phyloP scores from a whole-genome alignment of 2,888 invertebrate species.

The Volucella bombylans region DNA sequence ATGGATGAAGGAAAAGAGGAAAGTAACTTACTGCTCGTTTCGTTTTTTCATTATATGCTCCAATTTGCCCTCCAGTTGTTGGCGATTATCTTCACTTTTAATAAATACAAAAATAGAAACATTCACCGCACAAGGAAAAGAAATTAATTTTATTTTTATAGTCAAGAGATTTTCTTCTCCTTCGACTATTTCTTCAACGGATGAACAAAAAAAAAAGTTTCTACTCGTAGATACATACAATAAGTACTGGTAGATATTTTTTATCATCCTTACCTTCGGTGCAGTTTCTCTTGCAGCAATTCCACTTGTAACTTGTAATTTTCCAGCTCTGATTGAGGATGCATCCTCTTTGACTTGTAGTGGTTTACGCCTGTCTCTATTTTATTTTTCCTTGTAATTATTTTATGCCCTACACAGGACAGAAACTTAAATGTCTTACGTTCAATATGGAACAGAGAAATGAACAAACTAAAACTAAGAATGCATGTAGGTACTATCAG shows the following conservation, averaged over 20 bases:
- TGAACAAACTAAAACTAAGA: slow-evolving; percentile 58
- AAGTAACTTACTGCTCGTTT: slow-evolving; percentile 83
- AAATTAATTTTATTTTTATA: slow-evolving; percentile 67
- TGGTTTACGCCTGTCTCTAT: slow-evolving; percentile 17
- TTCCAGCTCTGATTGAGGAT: slow-evolving; percentile 81
- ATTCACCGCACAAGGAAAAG: slow-evolving; percentile 33
- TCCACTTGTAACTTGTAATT: slow-evolving; percentile 82
- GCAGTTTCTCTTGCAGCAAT: slow-evolving; percentile 81
- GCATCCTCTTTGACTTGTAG: slow-evolving; percentile 76
- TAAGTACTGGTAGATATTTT: slow-evolving; percentile 9
- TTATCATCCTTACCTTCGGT: slow-evolving; percentile 78
- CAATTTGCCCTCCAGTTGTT: slow-evolving; percentile 84
- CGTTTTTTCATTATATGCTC: slow-evolving; percentile 83
- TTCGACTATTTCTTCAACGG: slow-evolving; percentile 28
- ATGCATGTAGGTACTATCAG: slow-evolving; percentile 31
- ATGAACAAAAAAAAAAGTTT: slow-evolving; percentile 13
- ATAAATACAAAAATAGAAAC: slow-evolving; percentile 52
- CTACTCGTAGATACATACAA: too few relatives aligned
- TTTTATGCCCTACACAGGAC: slow-evolving; percentile 29
- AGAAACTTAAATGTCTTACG: slow-evolving; percentile 39
- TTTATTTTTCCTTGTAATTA: slow-evolving; percentile 37
- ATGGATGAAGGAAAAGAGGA: slow-evolving; percentile 4
- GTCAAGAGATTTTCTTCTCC: slow-evolving; percentile 34
- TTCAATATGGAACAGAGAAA: slow-evolving; percentile 58
- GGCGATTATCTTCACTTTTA: slow-evolving; percentile 84